Base-by-base conservation (phyloP, 2,113 vertebrate genomes). In the Columba livia region DNA sequence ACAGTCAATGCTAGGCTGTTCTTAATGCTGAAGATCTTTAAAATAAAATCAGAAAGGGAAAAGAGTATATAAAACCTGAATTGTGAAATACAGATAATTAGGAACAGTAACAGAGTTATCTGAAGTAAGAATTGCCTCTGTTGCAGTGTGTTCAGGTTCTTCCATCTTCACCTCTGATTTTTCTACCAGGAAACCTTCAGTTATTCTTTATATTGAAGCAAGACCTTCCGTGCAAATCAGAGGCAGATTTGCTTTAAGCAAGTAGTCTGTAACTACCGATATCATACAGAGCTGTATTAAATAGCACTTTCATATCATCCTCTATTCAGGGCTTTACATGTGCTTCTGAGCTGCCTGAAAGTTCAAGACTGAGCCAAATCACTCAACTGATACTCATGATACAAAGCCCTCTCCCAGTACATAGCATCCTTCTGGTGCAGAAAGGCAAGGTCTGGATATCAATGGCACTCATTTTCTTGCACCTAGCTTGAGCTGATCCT, bases 381-480 rank as follows among this genome's bases (percentile, higher is more conserved):
- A 21, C 14, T 44, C 15, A 1, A 12, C 14, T 57, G 28, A 32
- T 11, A 24, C 14, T 65, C 82, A 32, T 36, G 18, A 44, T 34
- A 53, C 12, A 69, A 88, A 72, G 50, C 31, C 17, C 44, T 64
- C 26, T 88, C 25, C 51, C 42, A n/a, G 44, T 4, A 62, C 19
- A 50, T 0, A 51, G 6, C 6, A 28, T 36, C 50, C 24, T 90
- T 82, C n/a, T 77, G 51, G 40, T 5, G 9, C n/a, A 67, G n/a
- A 79, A 72, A 40, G 15, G 32, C 26, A 42, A 82, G 4, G 18
- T 60, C 36, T 20, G 62, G 51, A 28, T 51, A 66, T 6, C 18
- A 61, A 19, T 0, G 0, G 26, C 11, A 53, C 12, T 56, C 9
- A 12, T 15, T 34, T 65, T 57, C 24, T 15, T 67, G 7, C 19